Evolutionary conservation across 2,113 vertebrate genomes (phyloP).

Genomic region (Salvelinus alpinus): DNA sequence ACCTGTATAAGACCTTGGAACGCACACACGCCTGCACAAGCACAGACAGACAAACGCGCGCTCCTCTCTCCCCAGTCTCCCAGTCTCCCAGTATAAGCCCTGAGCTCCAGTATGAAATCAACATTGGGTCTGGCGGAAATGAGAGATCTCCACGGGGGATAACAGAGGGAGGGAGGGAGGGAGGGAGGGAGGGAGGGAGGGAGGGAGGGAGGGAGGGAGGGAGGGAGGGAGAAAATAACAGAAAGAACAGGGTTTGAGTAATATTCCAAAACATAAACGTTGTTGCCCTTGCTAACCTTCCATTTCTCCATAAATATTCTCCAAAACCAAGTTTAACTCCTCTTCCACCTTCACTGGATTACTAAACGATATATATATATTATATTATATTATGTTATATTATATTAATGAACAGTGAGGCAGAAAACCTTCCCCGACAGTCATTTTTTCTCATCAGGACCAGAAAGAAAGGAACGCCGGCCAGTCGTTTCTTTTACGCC

Average conservation of each 20-base stretch:
- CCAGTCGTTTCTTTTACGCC: no score
- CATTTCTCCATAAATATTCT: neutral
- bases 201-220: neutral
- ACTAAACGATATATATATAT: no score
- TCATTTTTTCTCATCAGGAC: no score
- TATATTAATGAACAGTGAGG: no score
- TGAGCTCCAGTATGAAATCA: conserved; percentile 70
- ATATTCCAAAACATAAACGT: conserved; percentile 46
- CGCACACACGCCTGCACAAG: conserved; percentile 31
- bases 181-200: conserved; percentile 26
- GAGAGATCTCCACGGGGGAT: conserved; percentile 71
- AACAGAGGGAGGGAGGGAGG: conserved; percentile 38
- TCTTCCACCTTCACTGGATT: no score
- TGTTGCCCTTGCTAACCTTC: conserved; percentile 53
- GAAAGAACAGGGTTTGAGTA: conserved; percentile 51
- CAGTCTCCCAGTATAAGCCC: conserved; percentile 64
- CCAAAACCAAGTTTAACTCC: neutral
- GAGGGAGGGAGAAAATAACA: conserved; percentile 41
- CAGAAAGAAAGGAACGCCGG: no score
- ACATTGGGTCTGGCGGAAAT: conserved; percentile 73
- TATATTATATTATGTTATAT: no score
- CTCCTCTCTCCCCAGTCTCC: conserved; percentile 30
- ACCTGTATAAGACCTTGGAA: neutral
- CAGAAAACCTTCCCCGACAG: no score
- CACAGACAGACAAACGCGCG: conserved; percentile 1